Base-by-base conservation (phyloP, 2,888 invertebrate species). In the Ormyrus thymus region DNA sequence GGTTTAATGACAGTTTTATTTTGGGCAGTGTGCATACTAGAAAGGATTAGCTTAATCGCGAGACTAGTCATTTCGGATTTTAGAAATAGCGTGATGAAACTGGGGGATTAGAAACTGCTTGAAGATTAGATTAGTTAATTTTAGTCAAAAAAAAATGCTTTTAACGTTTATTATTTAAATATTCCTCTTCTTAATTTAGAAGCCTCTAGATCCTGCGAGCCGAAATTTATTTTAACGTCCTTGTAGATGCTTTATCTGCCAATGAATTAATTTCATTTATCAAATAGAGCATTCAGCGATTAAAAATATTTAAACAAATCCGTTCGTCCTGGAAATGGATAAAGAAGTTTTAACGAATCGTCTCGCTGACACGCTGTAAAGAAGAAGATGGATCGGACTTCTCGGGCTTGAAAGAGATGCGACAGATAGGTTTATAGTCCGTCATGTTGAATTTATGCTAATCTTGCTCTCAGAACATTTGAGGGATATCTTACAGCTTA, bases 361-460 rank as follows among this genome's bases (percentile, higher is more conserved):
- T 55, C 55, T 61, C 62, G 55, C 46, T 50, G 78, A 68, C 50
- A 45, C 13, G 51, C 55, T 29, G 45, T 64, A 46, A 61, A 76
- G 61, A 59, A 58, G 70, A 72, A 71, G 72, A 74, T 43, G 53
- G 72, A 76, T 79, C 15, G 65, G 56, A 58, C 6, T 69, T 72
- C 71, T 76, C 59, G 69, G 62, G 56, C 51, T 53, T 51, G 74
- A 58, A 77, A 66, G 70, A 80, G 65, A 80, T 72, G 61, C 65
- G 77, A 65, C 74, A 74, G 77, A 70, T 74, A 74, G 77, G 70
- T 76, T 76, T 73, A 76, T 73, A 61, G 65, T 73, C 61, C 48
- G 64, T 55, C 65, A 45, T 70, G 69, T 69, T 65, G 59, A 79
- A 73, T 76, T 79, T 81, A 81, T 81, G 81, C 73, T 79, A 76